Base-by-base conservation (phyloP, 2,888 invertebrate species). In the Parochlus steinenii region DNA sequence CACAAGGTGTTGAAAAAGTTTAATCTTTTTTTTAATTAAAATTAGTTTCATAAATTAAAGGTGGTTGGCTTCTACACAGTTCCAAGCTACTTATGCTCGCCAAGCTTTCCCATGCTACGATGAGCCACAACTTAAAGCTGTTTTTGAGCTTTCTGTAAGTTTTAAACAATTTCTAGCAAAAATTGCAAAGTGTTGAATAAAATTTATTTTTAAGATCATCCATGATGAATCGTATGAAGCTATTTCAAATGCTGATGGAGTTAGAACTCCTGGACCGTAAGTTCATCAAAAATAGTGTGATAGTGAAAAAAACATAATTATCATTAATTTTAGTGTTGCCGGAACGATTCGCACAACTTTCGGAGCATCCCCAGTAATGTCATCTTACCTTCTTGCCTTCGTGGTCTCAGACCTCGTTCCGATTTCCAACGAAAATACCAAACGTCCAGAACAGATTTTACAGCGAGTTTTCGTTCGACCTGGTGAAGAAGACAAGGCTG, bases 371-470 rank as follows among this genome's bases (percentile, higher is more conserved):
- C 47, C 60, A 1, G 52, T 62, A 14, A 79, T 80, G 78, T 74
- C 77, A 3, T 63, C 77, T 0, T 83, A 83, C 46, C 61, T 81
- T 3, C 58, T 79, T 5, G 81, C 81, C 0, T 77, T 77, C 49
- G 61, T 76, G 3, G 71, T 83, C 5, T 64, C 64, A 3, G 57
- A 60, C 43, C 62, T 64, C 5, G 11, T 5, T n/a, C 8, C 8
- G 5, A 14, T 31, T 8, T 10, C 6, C 10, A 31, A 31, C 16
- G 22, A 22, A 15, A 15, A 8, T 6, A 34, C 27, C 3, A 18
- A 31, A 14, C 14, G 7, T 3, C 15, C 6, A 12, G 11, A 16
- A 6, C 28, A 34, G 3, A 34, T 22, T 19, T 5, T 23, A 10
- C 22, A 29, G 3, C 5, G 30, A 29, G 14, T 36, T 18, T 28